Evolutionary conservation across 2,113 vertebrate genomes (phyloP), one percentile per base, ranked within the genome.

Genomic region (Phyllostomus hastatus): DNA sequence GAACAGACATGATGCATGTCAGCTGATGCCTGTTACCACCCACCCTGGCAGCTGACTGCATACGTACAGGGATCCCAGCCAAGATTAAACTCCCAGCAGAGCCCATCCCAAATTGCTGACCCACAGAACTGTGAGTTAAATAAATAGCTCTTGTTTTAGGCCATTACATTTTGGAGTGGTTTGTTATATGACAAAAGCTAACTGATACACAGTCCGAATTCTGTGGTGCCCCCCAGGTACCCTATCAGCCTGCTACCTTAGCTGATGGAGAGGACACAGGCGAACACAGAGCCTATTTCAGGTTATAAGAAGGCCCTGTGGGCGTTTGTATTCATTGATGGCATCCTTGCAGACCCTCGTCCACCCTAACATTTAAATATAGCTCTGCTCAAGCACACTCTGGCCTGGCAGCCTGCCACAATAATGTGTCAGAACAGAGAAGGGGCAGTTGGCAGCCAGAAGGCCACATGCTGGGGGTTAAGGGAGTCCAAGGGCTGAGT

Each of bases 141-240:
- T 33, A 59, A 50, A 43, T 22, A 48, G 33, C 3, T 69, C 33
- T 31, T 90, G 20, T 91, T 80, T 57, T 67, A 90, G 54, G 46
- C 33, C 5, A n/a, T 46, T 22, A 1, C 41, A 10, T 76, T 84
- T 72, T 94, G 35, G 70, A 70, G 16, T 66, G 22, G 31, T 81
- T 94, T 96, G 64, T 94, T 96, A 90, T 19, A 81, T 31, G 67
- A 88, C 85, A 57, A 96, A 88, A 61, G 16, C 50, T 87, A 87
- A 59, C 83, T 78, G 41, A 89, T 67, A 90, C 69, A 87, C 3
- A 80, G 20, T 67, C 7, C 38, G 86, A 26, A 15, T 67, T 86
- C 64, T 66, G 22, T 17, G 35, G 35, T 57, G 33, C 4, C 38
- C 26, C 82, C 46, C 26, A 17, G 54, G 35, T 69, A 14, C 38